These are phyloP conservation scores for Apistogramma diplotaenia DNA, from an alignment of 2,113 vertebrate genomes.

Conservation along the genomic window DNA sequence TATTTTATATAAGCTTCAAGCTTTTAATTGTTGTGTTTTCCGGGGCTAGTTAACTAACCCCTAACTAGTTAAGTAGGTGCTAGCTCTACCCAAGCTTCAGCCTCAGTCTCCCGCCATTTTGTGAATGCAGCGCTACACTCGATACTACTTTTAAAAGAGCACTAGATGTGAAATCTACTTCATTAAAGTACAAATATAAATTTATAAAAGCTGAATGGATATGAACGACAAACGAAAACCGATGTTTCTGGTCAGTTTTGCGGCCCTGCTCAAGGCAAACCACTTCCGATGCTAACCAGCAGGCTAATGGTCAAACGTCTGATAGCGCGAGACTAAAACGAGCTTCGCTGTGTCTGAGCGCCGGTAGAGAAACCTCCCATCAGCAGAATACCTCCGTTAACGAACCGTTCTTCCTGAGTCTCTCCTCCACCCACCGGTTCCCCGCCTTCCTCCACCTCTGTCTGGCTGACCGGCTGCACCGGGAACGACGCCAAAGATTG, in stretches of 20 bases:
- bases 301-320: background rate
- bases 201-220: background rate
- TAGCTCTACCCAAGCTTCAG: no score
- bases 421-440: background rate
- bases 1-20: background rate
- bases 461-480: slow-evolving; percentile 43
- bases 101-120: background rate
- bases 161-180: background rate
- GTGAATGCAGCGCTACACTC: background rate
- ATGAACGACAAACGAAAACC: background rate
- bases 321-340: background rate
- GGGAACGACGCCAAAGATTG: slow-evolving; percentile 73
- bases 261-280: background rate
- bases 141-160: background rate
- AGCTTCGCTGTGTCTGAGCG: slow-evolving; percentile 29
- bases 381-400: slow-evolving; percentile 66
- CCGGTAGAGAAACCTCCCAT: slow-evolving; percentile 34
- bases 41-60: no score
- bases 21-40: background rate
- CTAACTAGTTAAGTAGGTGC: no score
- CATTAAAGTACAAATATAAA: background rate
- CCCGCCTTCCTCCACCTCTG: background rate
- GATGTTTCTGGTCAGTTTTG: background rate
- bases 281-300: background rate
- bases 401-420: slow-evolving; percentile 62